Evolutionary conservation across 2,888 invertebrate species (phyloP).

Genomic region (Schizotus pectinicornis): DNA sequence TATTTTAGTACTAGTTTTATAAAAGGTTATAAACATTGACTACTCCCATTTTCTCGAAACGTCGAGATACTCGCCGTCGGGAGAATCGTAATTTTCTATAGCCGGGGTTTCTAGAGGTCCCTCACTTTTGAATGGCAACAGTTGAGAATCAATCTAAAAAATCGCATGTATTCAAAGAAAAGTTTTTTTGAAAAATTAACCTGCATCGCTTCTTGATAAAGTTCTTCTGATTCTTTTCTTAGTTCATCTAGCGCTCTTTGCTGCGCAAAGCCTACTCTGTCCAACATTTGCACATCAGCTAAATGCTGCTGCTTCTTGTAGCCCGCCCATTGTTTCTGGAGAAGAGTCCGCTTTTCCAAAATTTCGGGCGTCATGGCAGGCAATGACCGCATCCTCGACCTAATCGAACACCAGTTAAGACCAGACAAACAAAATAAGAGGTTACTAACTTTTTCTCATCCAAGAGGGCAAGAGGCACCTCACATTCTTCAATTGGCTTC

Average conservation of each 20-base stretch:
- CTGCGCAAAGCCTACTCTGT: conserved; percentile 73
- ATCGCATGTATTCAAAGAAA: conserved; percentile 5
- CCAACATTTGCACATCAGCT: conserved; percentile 71
- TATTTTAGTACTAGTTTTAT: no score
- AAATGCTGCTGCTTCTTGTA: conserved; percentile 72
- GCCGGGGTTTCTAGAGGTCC: conserved; percentile 88
- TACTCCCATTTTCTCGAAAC: conserved; percentile 80
- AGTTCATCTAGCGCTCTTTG: conserved; percentile 81
- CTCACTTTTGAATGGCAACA: conserved; percentile 71
- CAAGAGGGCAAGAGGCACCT: conserved; percentile 71
- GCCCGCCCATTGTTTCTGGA: conserved; percentile 78
- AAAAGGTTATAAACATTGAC: background rate
- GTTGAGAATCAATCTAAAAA: conserved; percentile 71
- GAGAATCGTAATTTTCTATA: conserved; percentile 77
- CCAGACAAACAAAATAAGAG: conserved; percentile 5
- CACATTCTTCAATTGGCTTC: conserved; percentile 90
- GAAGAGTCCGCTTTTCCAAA: conserved; percentile 66
- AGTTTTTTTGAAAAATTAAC: conserved; percentile 54
- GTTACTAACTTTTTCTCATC: conserved; percentile 68
- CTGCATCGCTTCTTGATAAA: conserved; percentile 87
- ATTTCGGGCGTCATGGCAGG: conserved; percentile 63
- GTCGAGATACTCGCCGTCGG: conserved; percentile 91
- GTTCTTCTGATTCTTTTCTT: conserved; percentile 79
- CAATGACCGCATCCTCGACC: conserved; percentile 62
- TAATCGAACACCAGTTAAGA: conserved; percentile 41